Evolutionary conservation across 53 echinoderm and acorn worm genomes (phyloP), one percentile per base, ranked within the genome.

Genomic region (Mesocentrotus franciscanus): DNA sequence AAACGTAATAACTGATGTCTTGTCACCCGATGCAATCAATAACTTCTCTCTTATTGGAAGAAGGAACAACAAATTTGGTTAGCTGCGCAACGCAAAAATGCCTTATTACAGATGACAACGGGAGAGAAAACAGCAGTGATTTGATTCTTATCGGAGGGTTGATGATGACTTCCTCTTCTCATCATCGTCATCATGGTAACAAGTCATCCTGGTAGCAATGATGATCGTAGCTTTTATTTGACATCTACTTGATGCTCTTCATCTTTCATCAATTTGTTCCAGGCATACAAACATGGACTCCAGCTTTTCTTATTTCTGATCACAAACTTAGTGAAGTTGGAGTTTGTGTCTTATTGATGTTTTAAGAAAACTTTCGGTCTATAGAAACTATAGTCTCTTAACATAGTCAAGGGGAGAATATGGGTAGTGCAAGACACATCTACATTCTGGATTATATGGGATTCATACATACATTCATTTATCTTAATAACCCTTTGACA

Each of bases 1-100:
- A 81, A 42, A 39, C 9, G 20, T 22, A n/a, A n/a, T 81, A 39
- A 81, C 81, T 81, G 81, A 81, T 81, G 81, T 81, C 81, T 81
- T 20, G 81, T 81, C 81, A 81, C 81, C 81, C 42, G 12, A 81
- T 81, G 81, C 42, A 81, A 81, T 81, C 81, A 81, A 81, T 81
- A 56, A 56, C 91, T 36, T 64, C 14, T 64, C 91, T 66, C 66
- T 66, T 91, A 91, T 91, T 91, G 91, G 91, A 91, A 66, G 91
- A 20, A 64, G 61, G 26, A 15, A 93, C 61, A 78, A 93, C 81
- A 93, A 93, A 93, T 93, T 93, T 79, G 93, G 93, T 93, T 93
- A 93, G 93, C 93, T 93, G 93, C 83, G 81, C 93, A 81, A 93
- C 93, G 49, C 81, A 81, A 42, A 93, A 93, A 93, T 93, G 93